phyloP scores from a whole-genome alignment of 1,140 invertebrate species.

The Dinoponera quadriceps region DNA sequence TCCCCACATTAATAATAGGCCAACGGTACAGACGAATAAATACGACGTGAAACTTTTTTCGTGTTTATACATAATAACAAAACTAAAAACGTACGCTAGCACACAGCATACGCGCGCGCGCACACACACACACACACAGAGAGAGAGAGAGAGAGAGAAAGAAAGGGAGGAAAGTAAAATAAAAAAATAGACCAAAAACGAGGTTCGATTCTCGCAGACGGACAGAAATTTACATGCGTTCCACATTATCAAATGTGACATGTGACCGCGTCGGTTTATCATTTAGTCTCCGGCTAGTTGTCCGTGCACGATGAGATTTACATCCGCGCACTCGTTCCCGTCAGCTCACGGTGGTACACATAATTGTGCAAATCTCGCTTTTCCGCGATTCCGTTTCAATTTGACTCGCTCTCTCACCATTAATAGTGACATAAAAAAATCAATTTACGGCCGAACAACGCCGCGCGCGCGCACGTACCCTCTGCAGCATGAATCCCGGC shows the following conservation, averaged over 20 bases:
- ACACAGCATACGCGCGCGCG: no score
- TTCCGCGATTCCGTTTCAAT: slow-evolving; percentile 2
- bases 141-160: no score
- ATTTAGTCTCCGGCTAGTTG: slow-evolving; percentile 1
- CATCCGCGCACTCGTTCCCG: background rate
- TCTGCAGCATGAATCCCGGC: background rate
- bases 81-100: no score
- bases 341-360: background rate
- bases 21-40: no score
- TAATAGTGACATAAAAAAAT: slow-evolving; percentile 16
- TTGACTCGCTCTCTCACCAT: background rate
- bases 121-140: no score
- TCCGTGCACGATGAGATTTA: background rate
- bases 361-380: slow-evolving; percentile 22
- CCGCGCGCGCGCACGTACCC: no score
- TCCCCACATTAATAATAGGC: no score
- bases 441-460: slow-evolving; percentile 20
- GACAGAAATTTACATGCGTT: background rate
- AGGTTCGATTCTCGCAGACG: no score
- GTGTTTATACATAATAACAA: no score
- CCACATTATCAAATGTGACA: slow-evolving; percentile 17
- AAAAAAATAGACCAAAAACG: no score
- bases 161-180: no score
- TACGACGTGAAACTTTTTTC: no score
- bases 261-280: background rate